Percentiles rank a stretch among this genome's conserved stretches.
Conservation (phyloP, 2,113 vertebrate species). For the Daubentonia madagascariensis region DNA sequence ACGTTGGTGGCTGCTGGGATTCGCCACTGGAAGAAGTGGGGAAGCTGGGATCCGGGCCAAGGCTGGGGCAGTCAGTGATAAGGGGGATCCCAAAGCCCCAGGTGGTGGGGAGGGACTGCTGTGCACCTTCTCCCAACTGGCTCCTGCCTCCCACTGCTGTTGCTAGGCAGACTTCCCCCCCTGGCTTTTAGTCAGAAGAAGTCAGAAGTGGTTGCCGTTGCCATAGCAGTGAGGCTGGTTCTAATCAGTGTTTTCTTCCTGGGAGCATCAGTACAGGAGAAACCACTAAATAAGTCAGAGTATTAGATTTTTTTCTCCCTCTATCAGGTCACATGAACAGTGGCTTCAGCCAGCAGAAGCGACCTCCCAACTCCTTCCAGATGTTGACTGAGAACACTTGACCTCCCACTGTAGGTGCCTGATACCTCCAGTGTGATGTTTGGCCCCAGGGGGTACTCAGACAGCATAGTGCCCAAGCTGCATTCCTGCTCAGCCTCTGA, state of each 20-base stretch:
- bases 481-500: neutral
- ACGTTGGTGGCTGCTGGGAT: neutral
- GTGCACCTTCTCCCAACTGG: neutral
- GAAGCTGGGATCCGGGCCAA: neutral
- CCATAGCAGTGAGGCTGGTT: slow-evolving; percentile 79
- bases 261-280: slow-evolving; percentile 65
- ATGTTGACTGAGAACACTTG: neutral
- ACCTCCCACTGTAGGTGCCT: slow-evolving; percentile 36
- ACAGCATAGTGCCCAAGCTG: neutral
- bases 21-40: neutral
- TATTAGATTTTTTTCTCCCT: slow-evolving; percentile 41
- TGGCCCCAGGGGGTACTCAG: accelerated
- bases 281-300: slow-evolving; percentile 71
- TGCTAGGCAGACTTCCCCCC: slow-evolving; percentile 80
- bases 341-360: neutral
- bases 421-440: neutral
- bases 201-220: slow-evolving; percentile 72
- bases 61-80: neutral
- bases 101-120: neutral
- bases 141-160: slow-evolving; percentile 25
- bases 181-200: slow-evolving; percentile 53
- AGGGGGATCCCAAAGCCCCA: neutral
- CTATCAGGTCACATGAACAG: slow-evolving; percentile 36
- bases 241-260: slow-evolving; percentile 77
- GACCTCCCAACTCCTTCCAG: neutral